Base-by-base conservation (phyloP, 2,888 invertebrate species). In the Xanthorhoe spadicearia region DNA sequence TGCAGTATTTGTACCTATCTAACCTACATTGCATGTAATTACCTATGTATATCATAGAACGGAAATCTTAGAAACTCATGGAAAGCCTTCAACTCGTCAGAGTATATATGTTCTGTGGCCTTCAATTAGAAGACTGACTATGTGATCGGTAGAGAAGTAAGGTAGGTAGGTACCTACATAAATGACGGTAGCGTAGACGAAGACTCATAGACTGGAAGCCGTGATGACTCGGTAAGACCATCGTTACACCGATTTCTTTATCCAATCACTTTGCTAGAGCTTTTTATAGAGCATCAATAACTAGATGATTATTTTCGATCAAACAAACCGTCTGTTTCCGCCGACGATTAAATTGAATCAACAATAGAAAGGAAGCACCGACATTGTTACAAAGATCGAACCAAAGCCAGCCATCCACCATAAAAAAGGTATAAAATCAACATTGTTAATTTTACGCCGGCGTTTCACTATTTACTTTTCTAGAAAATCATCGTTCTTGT, bases 401-500 rank as follows among this genome's bases (percentile, higher is more conserved):
- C 77, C 78, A 78, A 66, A 46, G 81, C 79, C 79, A 67, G 83
- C 80, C 79, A 82, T 79, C 74, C 74, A 75, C 77, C 75, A 73
- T 77, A 78, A 76, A 78, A 82, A 84, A 84, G 78, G 74, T 82
- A 83, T 80, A 86, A 85, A 88, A 86, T 83, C 83, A 82, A 85
- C 83, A 90, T 89, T 88, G 88, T 90, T 89, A 87, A 85, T 87
- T 86, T 86, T 81, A 86, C 85, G 85, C 84, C 80, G 81, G 80
- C 77, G 77, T 72, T 68, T 76, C 85, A 86, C 85, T 91, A 91
- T 92, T 92, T 92, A 87, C 88, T 87, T 92, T 92, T 89, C 82
- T 43, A 89, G 83, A 90, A 86, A 87, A 89, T 92, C 92, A 92
- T 92, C 89, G 86, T 83, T 84, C 90, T 91, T 92, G 92, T 93